Evolutionary conservation across 2,797 vertebrate species (phyloP), one percentile per base, ranked within the genome.

Genomic region (Otolemur crassicaudatus): DNA sequence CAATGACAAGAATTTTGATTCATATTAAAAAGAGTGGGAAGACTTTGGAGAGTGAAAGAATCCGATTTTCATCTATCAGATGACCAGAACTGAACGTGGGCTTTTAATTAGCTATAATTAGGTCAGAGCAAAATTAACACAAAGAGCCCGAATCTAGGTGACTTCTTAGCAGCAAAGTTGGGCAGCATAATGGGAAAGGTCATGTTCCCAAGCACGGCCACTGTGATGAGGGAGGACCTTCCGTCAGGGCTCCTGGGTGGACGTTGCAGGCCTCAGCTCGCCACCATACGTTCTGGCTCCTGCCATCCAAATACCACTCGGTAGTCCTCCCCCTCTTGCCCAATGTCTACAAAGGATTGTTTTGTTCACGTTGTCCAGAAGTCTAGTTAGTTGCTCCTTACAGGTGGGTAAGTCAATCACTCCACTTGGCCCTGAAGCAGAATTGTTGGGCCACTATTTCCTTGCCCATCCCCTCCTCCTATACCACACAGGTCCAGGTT

Each of bases 51-150:
- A 85, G 37, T 29, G 23, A 82, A 22, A 10, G 17, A 49, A 11
- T 75, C 19, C 58, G 53, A 58, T 40, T 85, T 84, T 65, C 31
- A 67, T 27, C 4, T 63, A 53, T 43, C 49, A 94, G 53, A n/a
- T 77, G 22, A 77, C 29, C 27, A 90, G 46, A 90, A 63, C 20
- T 46, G 76, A 91, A 76, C 34, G 56, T 25, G 7, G 69, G 12
- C 58, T 23, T 96, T 96, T 94, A 94, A 81, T 91, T 84, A 93
- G 83, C 49, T 94, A 40, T 63, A 70, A 53, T 91, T 95, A 94
- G 58, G 49, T 95, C 65, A 84, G 67, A 29, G 29, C 23, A 61
- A 82, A 87, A 95, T 87, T 61, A 85, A 88, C 40, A 92, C 70
- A 96, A 83, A 63, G 63, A 87, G 34, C 61, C 84, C 43, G 9